Percentiles rank a stretch among this genome's conserved stretches.
Conservation (phyloP, 2,888 invertebrate species). For the Aradus depressus region DNA sequence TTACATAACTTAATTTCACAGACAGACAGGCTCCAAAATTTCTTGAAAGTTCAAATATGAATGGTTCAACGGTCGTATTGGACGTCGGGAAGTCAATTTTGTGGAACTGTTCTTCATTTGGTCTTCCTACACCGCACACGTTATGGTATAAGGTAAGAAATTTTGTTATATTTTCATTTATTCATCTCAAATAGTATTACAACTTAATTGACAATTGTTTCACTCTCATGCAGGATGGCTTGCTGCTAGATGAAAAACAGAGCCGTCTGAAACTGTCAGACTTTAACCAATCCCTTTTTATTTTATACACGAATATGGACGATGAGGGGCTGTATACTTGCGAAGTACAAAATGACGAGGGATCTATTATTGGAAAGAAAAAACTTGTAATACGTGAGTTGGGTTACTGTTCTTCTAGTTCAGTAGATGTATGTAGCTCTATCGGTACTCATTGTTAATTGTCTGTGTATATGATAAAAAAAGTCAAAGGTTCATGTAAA, state of each 20-base stretch:
- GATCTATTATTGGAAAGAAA: constrained; percentile 7
- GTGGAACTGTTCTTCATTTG: constrained; percentile 45
- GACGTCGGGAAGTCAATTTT: constrained; percentile 21
- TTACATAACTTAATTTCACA: too few relatives aligned
- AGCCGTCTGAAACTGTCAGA: constrained; percentile 34
- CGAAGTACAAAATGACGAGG: constrained; percentile 16
- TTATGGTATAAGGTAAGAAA: constrained; percentile 57
- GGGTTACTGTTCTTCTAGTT: background rate
- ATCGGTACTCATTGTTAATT: background rate
- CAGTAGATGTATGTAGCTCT: background rate
- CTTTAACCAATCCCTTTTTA: constrained; percentile 39
- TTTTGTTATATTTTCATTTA: constrained; percentile 1
- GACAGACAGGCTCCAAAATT: constrained; percentile 1
- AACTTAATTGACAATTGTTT: background rate
- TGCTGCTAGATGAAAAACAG: constrained; percentile 31
- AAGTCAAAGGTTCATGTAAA: too few relatives aligned
- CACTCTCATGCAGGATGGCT: constrained; percentile 32
- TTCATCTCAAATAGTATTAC: background rate
- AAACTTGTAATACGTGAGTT: constrained; percentile 18
- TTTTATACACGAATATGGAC: constrained; percentile 14
- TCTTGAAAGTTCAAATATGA: background rate
- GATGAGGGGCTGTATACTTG: constrained; percentile 22
- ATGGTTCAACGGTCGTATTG: background rate
- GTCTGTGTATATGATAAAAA: too few relatives aligned
- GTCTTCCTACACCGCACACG: constrained; percentile 52